A percentile compares a stretch with the other conserved stretches of the same genome.
phyloP scores from a whole-genome alignment of 2,888 invertebrate genomes.

The Amiota minor region DNA sequence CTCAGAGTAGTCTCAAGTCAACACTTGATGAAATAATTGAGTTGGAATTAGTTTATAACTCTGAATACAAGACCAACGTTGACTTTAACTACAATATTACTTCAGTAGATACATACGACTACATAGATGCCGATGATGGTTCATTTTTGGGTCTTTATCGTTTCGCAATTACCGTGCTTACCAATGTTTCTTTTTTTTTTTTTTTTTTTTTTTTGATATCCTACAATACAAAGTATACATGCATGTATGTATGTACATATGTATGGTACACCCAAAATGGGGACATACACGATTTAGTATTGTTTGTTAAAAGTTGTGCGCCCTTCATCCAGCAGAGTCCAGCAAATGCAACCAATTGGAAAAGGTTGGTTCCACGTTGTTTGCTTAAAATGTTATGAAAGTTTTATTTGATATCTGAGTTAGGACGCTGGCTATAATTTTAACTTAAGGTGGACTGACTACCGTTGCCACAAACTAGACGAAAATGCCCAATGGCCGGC shows the following conservation, averaged over 20 bases:
- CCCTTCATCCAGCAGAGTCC: too few relatives aligned
- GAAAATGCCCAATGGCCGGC: constrained; percentile 5
- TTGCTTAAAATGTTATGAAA: constrained; percentile 39
- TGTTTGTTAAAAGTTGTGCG: too few relatives aligned
- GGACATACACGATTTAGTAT: too few relatives aligned
- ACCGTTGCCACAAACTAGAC: background rate
- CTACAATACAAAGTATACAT: background rate
- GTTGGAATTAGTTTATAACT: constrained; percentile 16
- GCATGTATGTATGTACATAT: too few relatives aligned
- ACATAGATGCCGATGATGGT: too few relatives aligned
- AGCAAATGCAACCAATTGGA: background rate
- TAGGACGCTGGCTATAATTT: constrained; percentile 51
- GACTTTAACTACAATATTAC: too few relatives aligned
- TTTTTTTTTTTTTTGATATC: too few relatives aligned
- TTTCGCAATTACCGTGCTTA: constrained; percentile 3
- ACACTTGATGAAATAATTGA: constrained; percentile 11
- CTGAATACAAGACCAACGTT: background rate
- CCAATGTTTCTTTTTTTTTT: too few relatives aligned
- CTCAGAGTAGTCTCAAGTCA: background rate
- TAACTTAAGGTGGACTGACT: constrained; percentile 50
- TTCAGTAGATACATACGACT: too few relatives aligned
- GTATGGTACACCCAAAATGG: too few relatives aligned
- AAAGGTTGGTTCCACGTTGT: constrained; percentile 30
- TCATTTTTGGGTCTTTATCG: too few relatives aligned
- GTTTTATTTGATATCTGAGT: constrained; percentile 52